Evolutionary conservation across 2,888 invertebrate genomes (phyloP).

Genomic region (Geophilus truncorum): DNA sequence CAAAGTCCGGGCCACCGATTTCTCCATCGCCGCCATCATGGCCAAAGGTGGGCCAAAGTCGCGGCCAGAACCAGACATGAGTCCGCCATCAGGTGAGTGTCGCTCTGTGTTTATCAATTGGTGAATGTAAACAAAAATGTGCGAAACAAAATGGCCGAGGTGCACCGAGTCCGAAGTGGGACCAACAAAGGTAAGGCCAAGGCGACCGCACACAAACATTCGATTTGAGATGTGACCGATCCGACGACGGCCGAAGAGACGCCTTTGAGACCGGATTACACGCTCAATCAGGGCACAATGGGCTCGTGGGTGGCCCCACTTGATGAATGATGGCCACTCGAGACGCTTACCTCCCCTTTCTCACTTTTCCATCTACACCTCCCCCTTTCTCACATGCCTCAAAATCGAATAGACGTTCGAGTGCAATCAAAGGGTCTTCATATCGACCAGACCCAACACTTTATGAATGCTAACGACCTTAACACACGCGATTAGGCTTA

Average conservation of each 20-base stretch:
- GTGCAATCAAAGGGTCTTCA: neutral
- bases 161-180: neutral
- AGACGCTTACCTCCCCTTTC: constrained; percentile 27
- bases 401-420: neutral
- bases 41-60: constrained; percentile 57
- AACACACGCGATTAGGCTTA: constrained; percentile 27
- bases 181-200: neutral
- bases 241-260: constrained; percentile 22
- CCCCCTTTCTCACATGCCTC: neutral
- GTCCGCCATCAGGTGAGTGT: constrained; percentile 29
- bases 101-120: neutral
- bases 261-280: constrained; percentile 32
- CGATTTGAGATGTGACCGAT: neutral
- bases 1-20: constrained; percentile 79
- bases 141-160: neutral
- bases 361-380: neutral
- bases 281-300: constrained; percentile 28
- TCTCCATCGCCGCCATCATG: constrained; percentile 94
- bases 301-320: constrained; percentile 30
- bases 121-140: neutral
- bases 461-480: constrained; percentile 12
- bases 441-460: constrained; percentile 17
- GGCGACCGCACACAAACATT: neutral
- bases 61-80: constrained; percentile 28
- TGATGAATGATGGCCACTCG: constrained; percentile 25